A percentile compares a stretch with the other conserved stretches of the same genome.
These are phyloP conservation scores for Lepidurus arcticus DNA, from an alignment of 1,140 invertebrate species.

Conservation along the genomic window DNA sequence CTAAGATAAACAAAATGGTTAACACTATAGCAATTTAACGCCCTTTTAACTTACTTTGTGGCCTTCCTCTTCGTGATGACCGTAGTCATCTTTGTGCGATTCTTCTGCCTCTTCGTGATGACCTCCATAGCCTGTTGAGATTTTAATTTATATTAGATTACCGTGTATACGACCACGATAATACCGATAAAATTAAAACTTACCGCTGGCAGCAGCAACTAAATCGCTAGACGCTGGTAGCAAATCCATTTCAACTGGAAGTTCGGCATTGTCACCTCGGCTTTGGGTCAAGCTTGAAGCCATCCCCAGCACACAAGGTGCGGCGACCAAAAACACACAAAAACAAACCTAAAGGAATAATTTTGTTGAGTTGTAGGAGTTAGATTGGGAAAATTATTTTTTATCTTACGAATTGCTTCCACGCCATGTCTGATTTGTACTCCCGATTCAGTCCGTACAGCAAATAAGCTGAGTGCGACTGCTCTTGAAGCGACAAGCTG, in stretches of 20 bases:
- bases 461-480: background rate
- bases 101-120: background rate
- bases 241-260: background rate
- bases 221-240: background rate
- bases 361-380: background rate
- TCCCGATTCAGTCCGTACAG: constrained; percentile 16
- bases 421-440: background rate
- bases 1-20: constrained; percentile 24
- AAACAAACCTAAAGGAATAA: background rate
- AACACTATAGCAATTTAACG: background rate
- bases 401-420: background rate
- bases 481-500: constrained; percentile 7
- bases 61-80: background rate
- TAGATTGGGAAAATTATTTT: background rate
- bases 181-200: background rate
- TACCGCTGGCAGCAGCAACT: background rate
- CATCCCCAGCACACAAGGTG: background rate
- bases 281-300: background rate
- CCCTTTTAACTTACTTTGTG: background rate
- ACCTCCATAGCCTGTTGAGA: background rate
- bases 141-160: background rate
- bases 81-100: constrained; percentile 9
- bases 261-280: background rate
- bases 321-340: background rate
- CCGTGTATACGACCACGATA: background rate